Evolutionary conservation across 2,113 vertebrate genomes (phyloP).

Genomic region (Scortum barcoo): DNA sequence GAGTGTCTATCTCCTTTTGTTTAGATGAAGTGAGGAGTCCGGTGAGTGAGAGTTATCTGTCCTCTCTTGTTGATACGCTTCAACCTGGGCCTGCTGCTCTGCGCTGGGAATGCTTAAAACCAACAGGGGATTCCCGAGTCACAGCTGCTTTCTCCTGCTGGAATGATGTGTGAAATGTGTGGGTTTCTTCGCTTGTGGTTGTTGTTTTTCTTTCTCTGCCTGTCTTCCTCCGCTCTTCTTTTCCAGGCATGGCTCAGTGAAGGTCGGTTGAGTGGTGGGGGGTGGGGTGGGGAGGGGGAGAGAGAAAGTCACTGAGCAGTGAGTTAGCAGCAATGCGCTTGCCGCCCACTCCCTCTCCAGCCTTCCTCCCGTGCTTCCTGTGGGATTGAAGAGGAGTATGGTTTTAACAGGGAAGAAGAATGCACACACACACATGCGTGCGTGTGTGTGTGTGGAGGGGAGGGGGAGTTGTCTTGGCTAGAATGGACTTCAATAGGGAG

Average conservation of each 20-base stretch:
- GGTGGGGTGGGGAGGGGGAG: too few relatives aligned
- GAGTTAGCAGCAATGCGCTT: constrained; percentile 66
- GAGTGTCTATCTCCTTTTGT: constrained; percentile 61
- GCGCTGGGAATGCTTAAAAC: constrained; percentile 67
- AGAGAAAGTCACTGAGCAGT: constrained; percentile 22
- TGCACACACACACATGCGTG: too few relatives aligned
- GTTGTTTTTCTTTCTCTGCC: constrained; percentile 47
- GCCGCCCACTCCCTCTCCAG: constrained; percentile 73
- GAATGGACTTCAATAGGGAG: constrained; percentile 62
- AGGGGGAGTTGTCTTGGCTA: constrained; percentile 59
- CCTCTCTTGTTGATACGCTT: constrained; percentile 42
- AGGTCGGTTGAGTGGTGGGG: constrained; percentile 13
- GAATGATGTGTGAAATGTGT: constrained; percentile 83
- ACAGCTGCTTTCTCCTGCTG: constrained; percentile 77
- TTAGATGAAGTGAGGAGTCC: constrained; percentile 57
- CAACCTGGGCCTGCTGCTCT: constrained; percentile 51
- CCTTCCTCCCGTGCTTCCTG: constrained; percentile 82
- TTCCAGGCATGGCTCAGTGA: constrained; percentile 61
- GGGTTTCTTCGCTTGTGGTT: constrained; percentile 72
- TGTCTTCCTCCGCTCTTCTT: constrained; percentile 57
- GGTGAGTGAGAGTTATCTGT: constrained; percentile 64
- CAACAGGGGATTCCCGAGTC: constrained; percentile 75
- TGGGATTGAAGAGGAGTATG: constrained; percentile 82
- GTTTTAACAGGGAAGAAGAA: constrained; percentile 77
- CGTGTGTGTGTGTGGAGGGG: constrained; percentile 2